Percentiles rank a stretch among this genome's conserved stretches.
Conservation (phyloP, 2,113 vertebrate species). For the Alligator mississippiensis region DNA sequence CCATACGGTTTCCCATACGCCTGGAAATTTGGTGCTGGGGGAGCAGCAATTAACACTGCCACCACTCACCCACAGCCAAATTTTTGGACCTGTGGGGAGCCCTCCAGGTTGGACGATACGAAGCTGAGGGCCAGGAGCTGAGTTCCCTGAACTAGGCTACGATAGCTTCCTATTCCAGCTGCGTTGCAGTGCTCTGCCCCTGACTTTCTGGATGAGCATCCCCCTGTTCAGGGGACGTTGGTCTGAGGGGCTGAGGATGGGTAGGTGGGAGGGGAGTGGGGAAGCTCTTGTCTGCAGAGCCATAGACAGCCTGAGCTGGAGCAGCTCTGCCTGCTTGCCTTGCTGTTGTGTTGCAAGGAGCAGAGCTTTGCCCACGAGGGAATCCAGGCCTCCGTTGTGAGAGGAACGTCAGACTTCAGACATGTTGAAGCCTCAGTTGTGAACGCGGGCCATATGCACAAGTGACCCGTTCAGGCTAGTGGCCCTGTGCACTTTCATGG, state of each 20-base stretch:
- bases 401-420: too few relatives aligned
- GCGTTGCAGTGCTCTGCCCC: neutral
- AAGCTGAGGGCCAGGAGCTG: too few relatives aligned
- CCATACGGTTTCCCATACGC: too few relatives aligned
- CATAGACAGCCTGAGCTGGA: neutral
- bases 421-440: too few relatives aligned
- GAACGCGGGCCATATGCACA: too few relatives aligned
- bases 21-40: neutral
- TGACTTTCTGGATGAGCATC: neutral
- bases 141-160: too few relatives aligned
- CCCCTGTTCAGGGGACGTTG: neutral
- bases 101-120: too few relatives aligned
- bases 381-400: too few relatives aligned
- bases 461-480: neutral
- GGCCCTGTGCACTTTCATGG: neutral
- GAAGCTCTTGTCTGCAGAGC: neutral
- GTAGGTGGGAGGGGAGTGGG: too few relatives aligned
- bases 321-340: neutral
- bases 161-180: neutral
- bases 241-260: too few relatives aligned
- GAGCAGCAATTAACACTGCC: neutral
- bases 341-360: too few relatives aligned
- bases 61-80: neutral
- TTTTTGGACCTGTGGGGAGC: neutral
- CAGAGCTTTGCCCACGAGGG: too few relatives aligned